Evolutionary conservation across 2,888 invertebrate genomes (phyloP), one percentile per base, ranked within the genome.

Genomic region (Tuberolachnus salignus): DNA sequence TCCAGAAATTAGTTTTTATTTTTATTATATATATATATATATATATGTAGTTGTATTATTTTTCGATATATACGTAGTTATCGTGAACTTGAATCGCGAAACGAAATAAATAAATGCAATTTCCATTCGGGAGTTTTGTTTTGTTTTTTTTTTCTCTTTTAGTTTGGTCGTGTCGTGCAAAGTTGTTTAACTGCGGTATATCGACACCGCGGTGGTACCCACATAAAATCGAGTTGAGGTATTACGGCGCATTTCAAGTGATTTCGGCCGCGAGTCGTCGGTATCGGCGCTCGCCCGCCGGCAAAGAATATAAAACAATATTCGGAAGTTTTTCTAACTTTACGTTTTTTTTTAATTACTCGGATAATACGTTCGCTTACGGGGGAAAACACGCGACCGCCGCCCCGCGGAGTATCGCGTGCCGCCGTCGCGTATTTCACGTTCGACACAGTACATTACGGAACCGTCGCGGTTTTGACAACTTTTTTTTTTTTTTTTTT

Each of bases 281-380:
- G 34, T 34, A 34, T n/a, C n/a, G n/a, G n/a, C n/a, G n/a, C n/a
- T n/a, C n/a, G n/a, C n/a, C n/a, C n/a, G n/a, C n/a, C n/a, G n/a
- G n/a, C n/a, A n/a, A n/a, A n/a, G n/a, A n/a, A n/a, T 42, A 53
- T 9, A 51, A 14, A 44, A 42, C 34, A 19, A 51, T 13, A 23
- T 6, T 53, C 46, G 0, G 51, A 63, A 73, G 73, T 63, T 63
- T 16, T 6, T 53, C 21, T 9, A 53, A 74, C 51, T 63, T 55
- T 63, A n/a, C n/a, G n/a, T n/a, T n/a, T n/a, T 0, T 63, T 64
- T 34, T 74, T 74, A 74, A 74, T 74, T 74, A 74, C 53, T 53
- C n/a, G n/a, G 51, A 26, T 16, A 51, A 3, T n/a, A 9, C 4
- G 34, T 51, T 63, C 34, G 51, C 16, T 61, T 19, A 21, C 42